Evolutionary conservation across 2,888 invertebrate genomes (phyloP), one percentile per base, ranked within the genome.

Genomic region (Thysanoteuthis rhombus): DNA sequence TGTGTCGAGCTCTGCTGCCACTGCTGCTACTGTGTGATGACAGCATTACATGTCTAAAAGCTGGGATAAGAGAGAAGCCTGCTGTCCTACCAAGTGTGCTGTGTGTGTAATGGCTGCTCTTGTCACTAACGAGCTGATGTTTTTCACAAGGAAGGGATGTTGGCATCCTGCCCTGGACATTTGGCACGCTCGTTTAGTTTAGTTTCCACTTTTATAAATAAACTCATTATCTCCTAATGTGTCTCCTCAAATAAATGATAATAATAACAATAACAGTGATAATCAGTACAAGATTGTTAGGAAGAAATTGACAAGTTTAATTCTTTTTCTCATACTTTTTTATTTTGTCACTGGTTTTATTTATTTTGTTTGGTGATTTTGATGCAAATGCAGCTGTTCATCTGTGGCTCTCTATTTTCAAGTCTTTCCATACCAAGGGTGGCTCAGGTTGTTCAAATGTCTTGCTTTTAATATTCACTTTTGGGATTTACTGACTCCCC

Each of bases 41-140:
- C 75, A 75, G 75, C 75, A 75, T 75, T 75, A 75, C 75, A 75
- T 75, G 75, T 75, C 75, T 75, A 75, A 75, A 75, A 75, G 75
- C 75, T 36, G 75, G 75, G 75, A 75, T 75, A 75, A n/a, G 75
- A 75, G 75, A 75, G 75, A 75, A 75, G 75, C 75, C 75, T 75
- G 75, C 75, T 75, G 75, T 75, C 75, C 75, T 75, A 75, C 75
- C 75, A 75, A 75, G 75, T 75, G n/a, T 75, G 75, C 75, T n/a
- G 75, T 75, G 75, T 75, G 75, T 75, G 75, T 75, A 75, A 75
- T 75, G 75, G 75, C n/a, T 75, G 75, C 75, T 75, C 75, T 75
- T 75, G 75, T 75, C 75, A 75, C 75, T 75, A 75, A 75, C 75
- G 75, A 75, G 75, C 75, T 75, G 75, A 75, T 75, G 75, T 75